phyloP scores from a whole-genome alignment of 2,113 vertebrate species.

The Psittacus erithacus region DNA sequence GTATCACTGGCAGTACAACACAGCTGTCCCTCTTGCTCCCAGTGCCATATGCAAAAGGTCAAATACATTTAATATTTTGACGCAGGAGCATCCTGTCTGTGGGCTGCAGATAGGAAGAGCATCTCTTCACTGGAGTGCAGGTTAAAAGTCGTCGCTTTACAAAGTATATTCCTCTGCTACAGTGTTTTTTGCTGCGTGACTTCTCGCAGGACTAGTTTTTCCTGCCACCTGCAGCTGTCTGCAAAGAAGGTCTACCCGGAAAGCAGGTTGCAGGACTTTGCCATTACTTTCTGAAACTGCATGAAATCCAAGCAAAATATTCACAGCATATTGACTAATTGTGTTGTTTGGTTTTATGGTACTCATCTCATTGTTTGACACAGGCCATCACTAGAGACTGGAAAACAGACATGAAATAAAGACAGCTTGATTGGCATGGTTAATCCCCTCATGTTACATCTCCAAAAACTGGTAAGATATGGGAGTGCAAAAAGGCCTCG shows the following conservation, averaged over 20 bases:
- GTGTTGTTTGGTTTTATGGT: background rate
- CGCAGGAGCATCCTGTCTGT: background rate
- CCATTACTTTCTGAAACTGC: background rate
- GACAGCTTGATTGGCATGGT: background rate
- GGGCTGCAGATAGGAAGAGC: background rate
- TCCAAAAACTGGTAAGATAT: background rate
- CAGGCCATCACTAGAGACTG: background rate
- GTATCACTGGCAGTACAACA: background rate
- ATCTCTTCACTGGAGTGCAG: background rate
- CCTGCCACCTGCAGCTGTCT: background rate
- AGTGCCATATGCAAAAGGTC: background rate
- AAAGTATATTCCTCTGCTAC: background rate
- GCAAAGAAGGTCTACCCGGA: background rate
- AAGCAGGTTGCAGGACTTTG: background rate
- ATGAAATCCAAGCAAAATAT: background rate
- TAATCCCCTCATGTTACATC: background rate
- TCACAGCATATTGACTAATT: background rate
- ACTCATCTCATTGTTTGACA: background rate
- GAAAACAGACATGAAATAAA: background rate
- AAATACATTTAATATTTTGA: background rate
- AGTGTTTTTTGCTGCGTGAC: background rate
- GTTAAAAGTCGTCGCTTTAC: background rate
- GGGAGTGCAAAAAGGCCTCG: background rate
- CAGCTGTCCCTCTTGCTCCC: background rate
- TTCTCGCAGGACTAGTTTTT: background rate